A percentile compares a stretch with the other conserved stretches of the same genome.
phyloP scores from a whole-genome alignment of 2,113 vertebrate species.

The Jacana jacana region DNA sequence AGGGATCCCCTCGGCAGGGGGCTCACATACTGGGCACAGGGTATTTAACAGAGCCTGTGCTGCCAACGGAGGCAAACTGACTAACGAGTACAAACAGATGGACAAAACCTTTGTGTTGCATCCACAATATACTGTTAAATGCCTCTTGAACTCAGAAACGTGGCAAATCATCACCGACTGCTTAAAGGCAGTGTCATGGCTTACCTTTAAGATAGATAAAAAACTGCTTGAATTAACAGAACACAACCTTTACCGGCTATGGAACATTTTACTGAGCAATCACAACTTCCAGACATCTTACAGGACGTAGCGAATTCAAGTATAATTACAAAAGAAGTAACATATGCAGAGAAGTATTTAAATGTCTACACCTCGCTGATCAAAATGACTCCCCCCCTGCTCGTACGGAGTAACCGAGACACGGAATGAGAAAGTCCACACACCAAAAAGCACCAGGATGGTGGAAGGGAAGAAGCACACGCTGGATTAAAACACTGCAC shows the following conservation, averaged over 20 bases:
- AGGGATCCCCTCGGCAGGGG: not conserved
- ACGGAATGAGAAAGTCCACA: not conserved
- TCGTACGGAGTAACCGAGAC: not conserved
- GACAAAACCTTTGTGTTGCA: not conserved
- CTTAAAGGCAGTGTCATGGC: not conserved
- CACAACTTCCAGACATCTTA: slow-evolving; percentile 8
- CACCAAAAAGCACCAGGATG: not conserved
- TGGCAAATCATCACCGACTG: not conserved
- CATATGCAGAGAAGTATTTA: not conserved
- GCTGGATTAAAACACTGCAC: not conserved
- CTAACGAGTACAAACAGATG: not conserved
- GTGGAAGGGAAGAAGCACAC: not conserved
- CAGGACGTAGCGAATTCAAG: not conserved
- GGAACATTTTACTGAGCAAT: slow-evolving; percentile 51
- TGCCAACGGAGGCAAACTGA: not conserved
- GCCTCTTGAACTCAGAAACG: not conserved
- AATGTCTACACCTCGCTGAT: not conserved
- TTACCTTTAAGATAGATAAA: not conserved
- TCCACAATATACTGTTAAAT: not conserved
- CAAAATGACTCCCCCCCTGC: not conserved
- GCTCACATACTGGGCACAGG: rapidly evolving
- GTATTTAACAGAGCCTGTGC: not conserved
- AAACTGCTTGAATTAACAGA: slow-evolving; percentile 15
- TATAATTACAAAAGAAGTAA: slow-evolving; percentile 9
- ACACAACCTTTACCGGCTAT: not conserved